Conservation (phyloP, 2,113 vertebrate species). For the Burhinus bistriatus region DNA sequence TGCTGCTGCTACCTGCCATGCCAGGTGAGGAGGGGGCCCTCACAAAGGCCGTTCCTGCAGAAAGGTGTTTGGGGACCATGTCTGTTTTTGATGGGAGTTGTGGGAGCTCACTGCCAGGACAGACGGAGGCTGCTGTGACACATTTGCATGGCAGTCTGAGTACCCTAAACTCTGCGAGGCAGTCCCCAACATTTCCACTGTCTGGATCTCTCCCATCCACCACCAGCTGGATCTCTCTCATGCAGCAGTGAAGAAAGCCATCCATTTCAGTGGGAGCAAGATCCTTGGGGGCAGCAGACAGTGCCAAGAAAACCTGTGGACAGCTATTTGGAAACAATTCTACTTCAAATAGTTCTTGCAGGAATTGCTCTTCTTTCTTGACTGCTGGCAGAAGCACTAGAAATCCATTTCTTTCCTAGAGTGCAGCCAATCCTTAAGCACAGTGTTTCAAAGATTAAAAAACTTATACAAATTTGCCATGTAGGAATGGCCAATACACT, state of each 20-base stretch:
- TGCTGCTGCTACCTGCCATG: neutral
- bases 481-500: neutral
- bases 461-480: fast-evolving
- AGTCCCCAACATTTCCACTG: neutral
- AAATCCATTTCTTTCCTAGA: neutral
- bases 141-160: neutral
- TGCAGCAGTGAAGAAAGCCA: neutral
- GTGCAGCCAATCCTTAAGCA: neutral
- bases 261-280: neutral
- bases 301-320: constrained; percentile 40
- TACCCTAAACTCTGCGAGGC: neutral
- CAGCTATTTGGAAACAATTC: constrained; percentile 33
- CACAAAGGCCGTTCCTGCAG: neutral
- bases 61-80: neutral
- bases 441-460: neutral
- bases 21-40: fast-evolving
- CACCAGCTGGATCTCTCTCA: neutral
- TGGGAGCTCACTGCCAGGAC: neutral
- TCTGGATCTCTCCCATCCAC: neutral
- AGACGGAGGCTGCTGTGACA: neutral
- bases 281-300: neutral
- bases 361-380: neutral
- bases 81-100: neutral
- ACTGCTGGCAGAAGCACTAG: neutral
- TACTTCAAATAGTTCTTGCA: neutral